These are phyloP conservation scores for Cygnus atratus DNA, from an alignment of 2,113 vertebrate genomes.

Conservation along the genomic window DNA sequence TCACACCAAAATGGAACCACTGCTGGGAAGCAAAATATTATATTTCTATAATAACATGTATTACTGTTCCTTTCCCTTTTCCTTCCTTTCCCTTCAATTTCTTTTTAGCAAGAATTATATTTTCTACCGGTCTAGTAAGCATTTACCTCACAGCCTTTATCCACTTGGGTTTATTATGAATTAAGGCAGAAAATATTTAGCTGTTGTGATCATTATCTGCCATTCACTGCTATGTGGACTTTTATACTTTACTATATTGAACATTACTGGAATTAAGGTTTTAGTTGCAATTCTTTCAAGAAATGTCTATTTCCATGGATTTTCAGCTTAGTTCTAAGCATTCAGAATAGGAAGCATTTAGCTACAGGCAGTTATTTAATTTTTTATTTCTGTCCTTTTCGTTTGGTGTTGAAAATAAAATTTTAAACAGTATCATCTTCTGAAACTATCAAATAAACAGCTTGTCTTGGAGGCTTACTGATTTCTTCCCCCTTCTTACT, in stretches of 20 bases:
- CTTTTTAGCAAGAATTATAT: neutral
- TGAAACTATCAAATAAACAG: neutral
- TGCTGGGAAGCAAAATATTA: neutral
- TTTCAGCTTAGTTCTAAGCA: neutral
- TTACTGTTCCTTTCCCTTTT: neutral
- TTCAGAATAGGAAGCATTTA: neutral
- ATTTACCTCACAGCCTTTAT: neutral
- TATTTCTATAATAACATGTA: neutral
- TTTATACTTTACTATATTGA: neutral
- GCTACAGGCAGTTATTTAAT: neutral
- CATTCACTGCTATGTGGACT: neutral
- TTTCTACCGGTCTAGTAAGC: neutral
- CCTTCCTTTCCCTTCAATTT: neutral
- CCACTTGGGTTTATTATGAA: neutral
- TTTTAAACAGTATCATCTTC: neutral
- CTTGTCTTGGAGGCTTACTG: neutral
- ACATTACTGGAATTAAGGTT: neutral
- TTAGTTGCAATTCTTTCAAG: neutral
- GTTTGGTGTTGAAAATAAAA: conserved; percentile 1
- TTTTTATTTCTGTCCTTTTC: conserved; percentile 27
- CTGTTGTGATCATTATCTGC: neutral
- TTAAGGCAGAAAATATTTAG: neutral
- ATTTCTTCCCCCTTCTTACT: neutral
- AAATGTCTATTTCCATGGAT: neutral
- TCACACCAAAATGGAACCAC: neutral